A percentile compares a stretch with the other conserved stretches of the same genome.
These are phyloP conservation scores for Hypomecis atomaria DNA, from an alignment of 2,888 invertebrate genomes.

Conservation along the genomic window DNA sequence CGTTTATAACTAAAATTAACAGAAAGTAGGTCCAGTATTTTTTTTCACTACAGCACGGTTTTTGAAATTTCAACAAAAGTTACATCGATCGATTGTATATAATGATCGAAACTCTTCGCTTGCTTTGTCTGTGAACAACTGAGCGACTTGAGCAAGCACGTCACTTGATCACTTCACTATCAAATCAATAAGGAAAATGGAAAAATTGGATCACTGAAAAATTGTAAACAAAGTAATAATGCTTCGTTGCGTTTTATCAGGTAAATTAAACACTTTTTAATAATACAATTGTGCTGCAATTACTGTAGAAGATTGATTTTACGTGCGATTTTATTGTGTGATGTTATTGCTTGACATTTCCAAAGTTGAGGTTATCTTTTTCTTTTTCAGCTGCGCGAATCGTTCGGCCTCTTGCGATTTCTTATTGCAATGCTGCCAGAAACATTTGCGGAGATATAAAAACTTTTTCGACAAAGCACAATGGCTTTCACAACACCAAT, in stretches of 20 bases:
- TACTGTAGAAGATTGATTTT: neutral
- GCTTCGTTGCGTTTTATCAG: conserved; percentile 70
- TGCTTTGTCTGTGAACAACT: too few species aligned
- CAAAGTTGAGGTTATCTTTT: conserved; percentile 62
- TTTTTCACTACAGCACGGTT: too few species aligned
- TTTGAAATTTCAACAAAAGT: too few species aligned
- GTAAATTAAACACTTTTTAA: conserved; percentile 46
- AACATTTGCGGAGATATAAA: conserved; percentile 55
- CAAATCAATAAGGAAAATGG: too few species aligned
- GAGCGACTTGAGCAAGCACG: too few species aligned
- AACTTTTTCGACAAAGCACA: conserved; percentile 53
- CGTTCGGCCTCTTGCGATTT: conserved; percentile 60
- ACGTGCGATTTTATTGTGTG: conserved; percentile 15
- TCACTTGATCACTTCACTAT: too few species aligned
- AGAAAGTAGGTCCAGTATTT: too few species aligned
- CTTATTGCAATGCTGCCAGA: conserved; percentile 61
- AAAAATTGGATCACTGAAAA: too few species aligned
- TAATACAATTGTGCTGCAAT: neutral
- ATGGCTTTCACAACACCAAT: conserved; percentile 35
- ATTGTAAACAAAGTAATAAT: conserved; percentile 48
- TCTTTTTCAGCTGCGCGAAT: conserved; percentile 70
- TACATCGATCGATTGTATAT: too few species aligned
- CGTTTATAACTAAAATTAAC: too few species aligned
- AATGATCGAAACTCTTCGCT: too few species aligned
- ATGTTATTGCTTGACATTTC: conserved; percentile 37